A percentile compares a stretch with the other conserved stretches of the same genome.
Conservation (phyloP, 2,888 invertebrate genomes). For the Rhabditoides inermis region DNA sequence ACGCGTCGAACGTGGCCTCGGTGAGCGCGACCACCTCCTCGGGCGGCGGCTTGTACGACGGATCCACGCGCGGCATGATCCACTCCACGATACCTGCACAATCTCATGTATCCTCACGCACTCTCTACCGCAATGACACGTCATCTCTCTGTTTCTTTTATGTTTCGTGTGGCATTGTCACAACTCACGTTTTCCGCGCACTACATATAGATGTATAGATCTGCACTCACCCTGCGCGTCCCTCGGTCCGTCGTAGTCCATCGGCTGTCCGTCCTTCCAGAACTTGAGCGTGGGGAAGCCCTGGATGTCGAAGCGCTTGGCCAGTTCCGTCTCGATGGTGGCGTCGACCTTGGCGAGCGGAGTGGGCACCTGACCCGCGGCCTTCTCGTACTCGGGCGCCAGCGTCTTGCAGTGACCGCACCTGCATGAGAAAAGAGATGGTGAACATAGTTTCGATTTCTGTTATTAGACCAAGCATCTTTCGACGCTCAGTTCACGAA, state of each 20-base stretch:
- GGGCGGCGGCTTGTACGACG: conserved; percentile 60
- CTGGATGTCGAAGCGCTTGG: conserved; percentile 55
- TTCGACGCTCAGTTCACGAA: conserved; percentile 3
- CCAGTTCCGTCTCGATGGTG: conserved; percentile 55
- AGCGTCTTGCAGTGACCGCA: conserved; percentile 59
- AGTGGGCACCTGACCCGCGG: conserved; percentile 53
- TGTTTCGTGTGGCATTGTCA: no score
- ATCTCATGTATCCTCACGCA: no score
- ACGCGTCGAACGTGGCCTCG: conserved; percentile 57
- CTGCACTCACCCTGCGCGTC: conserved; percentile 53
- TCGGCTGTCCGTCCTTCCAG: conserved; percentile 57
- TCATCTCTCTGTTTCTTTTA: neutral
- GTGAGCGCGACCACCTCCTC: conserved; percentile 56
- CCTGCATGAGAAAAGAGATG: conserved; percentile 44
- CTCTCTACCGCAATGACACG: no score
- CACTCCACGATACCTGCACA: conserved; percentile 57
- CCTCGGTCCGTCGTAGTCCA: conserved; percentile 58
- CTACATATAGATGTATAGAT: no score
- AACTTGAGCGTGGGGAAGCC: conserved; percentile 60
- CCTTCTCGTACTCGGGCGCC: conserved; percentile 58
- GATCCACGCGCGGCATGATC: conserved; percentile 57
- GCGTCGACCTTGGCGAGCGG: conserved; percentile 45
- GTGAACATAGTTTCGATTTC: neutral
- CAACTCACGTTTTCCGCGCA: no score
- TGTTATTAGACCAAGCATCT: neutral